Conservation (phyloP, 2,797 vertebrate species). For the Phyllotis vaccarum region DNA sequence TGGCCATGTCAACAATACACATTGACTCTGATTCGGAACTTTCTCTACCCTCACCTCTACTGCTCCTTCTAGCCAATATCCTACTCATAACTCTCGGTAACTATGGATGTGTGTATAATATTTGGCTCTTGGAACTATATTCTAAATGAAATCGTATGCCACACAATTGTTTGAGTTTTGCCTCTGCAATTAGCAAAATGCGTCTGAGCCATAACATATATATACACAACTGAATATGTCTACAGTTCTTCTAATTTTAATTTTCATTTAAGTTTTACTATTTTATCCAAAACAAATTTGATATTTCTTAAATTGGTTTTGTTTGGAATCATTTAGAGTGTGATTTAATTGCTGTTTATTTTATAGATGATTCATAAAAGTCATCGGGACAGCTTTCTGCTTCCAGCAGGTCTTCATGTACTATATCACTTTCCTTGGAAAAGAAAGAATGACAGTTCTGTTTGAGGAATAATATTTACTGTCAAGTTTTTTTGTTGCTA, state of each 20-base stretch:
- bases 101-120: neutral
- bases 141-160: neutral
- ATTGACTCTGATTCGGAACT: neutral
- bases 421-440: neutral
- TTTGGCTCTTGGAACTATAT: neutral
- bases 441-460: neutral
- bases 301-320: neutral
- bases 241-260: neutral
- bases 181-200: neutral
- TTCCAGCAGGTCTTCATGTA: neutral
- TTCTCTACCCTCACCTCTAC: neutral
- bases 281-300: neutral
- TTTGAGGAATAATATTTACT: neutral
- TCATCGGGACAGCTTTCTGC: neutral
- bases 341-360: neutral
- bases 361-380: constrained; percentile 25
- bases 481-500: neutral
- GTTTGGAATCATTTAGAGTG: neutral
- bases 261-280: neutral
- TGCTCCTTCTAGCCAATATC: neutral
- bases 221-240: neutral
- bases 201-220: neutral
- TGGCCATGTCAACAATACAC: neutral
- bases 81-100: neutral
- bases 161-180: neutral